Base-by-base conservation (phyloP, 2,888 invertebrate genomes). In the Dasysyrphus tricinctus region DNA sequence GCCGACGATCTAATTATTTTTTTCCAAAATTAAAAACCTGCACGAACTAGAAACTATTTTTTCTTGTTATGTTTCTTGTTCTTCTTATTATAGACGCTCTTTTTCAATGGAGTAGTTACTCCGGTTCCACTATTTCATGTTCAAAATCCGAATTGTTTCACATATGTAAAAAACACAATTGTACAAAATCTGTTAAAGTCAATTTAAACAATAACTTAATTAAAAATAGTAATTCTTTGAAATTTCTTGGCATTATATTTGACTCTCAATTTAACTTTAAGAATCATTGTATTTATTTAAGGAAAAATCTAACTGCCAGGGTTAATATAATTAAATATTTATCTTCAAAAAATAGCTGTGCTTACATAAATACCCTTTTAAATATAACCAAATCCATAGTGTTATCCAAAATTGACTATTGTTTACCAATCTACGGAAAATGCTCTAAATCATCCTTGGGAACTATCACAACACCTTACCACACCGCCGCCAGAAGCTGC, bases 271-370 rank as follows among this genome's bases (percentile, higher is more conserved):
- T 56, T 49, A 57, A 39, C 12, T 78, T 63, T 63, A 70, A 16
- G 9, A 12, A 32, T 7, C 78, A 69, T n/a, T 57, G 49, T 54
- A 51, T n/a, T 19, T 57, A 44, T 9, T 12, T 61, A 37, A 57
- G 69, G 42, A 79, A 79, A n/a, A 42, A 16, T 14, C 29, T 73
- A 32, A 73, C 44, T 63, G 51, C 70, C 42, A 72, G 72, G 59
- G 54, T 61, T 19, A 73, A 79, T 56, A 49, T 73, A 44, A 73
- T 79, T 57, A 65, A 79, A 37, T 73, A 34, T 42, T 54, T 79
- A 14, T 14, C 51, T 42, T 79, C 51, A 16, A 79, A 72, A 72
- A 61, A 63, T 9, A 44, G 47, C n/a, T 42, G n/a, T 24, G 49
- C n/a, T n/a, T n/a, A n/a, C n/a, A n/a, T n/a, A n/a, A n/a, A n/a